These are phyloP conservation scores for Metopolophium dirhodum DNA, from an alignment of 1,140 invertebrate genomes.

Conservation along the genomic window DNA sequence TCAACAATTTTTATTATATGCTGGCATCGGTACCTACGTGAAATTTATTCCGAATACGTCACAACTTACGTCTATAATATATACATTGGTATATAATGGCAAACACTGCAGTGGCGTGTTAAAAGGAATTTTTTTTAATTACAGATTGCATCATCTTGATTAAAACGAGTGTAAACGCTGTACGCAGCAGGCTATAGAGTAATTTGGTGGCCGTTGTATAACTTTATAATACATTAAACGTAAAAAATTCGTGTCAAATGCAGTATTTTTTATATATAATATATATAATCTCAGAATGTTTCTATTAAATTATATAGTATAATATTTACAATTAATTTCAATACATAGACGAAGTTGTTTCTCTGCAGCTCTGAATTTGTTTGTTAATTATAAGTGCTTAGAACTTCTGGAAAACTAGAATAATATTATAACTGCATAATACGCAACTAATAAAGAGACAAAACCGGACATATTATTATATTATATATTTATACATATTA, in stretches of 20 bases:
- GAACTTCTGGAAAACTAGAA: background rate
- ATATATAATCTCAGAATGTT: background rate
- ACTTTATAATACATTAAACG: background rate
- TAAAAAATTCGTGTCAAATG: background rate
- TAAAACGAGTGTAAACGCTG: background rate
- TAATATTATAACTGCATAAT: background rate
- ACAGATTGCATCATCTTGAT: background rate
- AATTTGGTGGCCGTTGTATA: background rate
- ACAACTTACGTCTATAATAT: background rate
- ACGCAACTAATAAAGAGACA: background rate
- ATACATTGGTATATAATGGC: too few species aligned
- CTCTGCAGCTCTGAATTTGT: background rate
- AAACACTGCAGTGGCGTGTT: background rate
- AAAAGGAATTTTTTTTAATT: constrained; percentile 12
- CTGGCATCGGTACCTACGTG: background rate
- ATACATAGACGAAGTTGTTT: background rate
- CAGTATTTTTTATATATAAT: background rate
- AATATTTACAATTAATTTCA: background rate
- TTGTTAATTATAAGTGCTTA: background rate
- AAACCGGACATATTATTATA: background rate
- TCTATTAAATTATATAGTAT: background rate
- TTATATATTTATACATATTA: background rate
- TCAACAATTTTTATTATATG: background rate
- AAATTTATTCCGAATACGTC: background rate
- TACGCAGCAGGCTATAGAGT: background rate